Evolutionary conservation across 2,797 vertebrate species (phyloP), one percentile per base, ranked within the genome.

Genomic region (Atherinosoma microstoma): DNA sequence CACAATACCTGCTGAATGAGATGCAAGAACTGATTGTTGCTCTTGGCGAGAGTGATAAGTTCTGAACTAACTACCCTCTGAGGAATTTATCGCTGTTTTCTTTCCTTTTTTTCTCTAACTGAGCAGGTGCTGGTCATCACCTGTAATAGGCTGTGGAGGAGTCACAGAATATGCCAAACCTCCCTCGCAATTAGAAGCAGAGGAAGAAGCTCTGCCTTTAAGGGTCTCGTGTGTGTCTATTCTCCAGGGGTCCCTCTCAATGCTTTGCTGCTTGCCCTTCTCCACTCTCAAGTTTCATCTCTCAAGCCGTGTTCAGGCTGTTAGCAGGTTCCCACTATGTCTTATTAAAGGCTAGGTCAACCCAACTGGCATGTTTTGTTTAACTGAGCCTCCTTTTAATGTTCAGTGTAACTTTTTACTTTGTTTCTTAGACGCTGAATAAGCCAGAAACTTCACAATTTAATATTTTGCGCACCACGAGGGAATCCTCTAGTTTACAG

Each of bases 141-240:
- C 91, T 91, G 86, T 92, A 93, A 92, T 91, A 85, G 86, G 85
- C 90, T 89, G 75, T 64, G 78, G 87, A 89, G 85, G 85, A 91
- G 92, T 93, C 87, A 88, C 73, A 79, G 77, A 89, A 91, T 83
- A 86, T 92, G 91, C 87, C 90, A 91, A 91, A 90, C 82, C 87
- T 85, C 79, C 86, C 84, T 83, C 30, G 89, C 92, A 94, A 93
- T 93, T 94, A 93, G 93, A 93, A 91, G 84, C 84, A 70, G 64
- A 83, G 71, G 81, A 85, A 81, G 73, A 73, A 70, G 72, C 80
- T 87, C 82, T 90, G 85, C 89, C 91, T 92, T 87, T 89, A 86
- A 91, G 91, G 89, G 91, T 92, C 89, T 93, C 81, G 59, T 88
- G 82, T 90, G 87, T 89, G 85, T 88, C 84, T 90, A 78, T 87